These are phyloP conservation scores for Zaprionus gabonicus DNA, from an alignment of 1,140 invertebrate genomes.

Conservation along the genomic window DNA sequence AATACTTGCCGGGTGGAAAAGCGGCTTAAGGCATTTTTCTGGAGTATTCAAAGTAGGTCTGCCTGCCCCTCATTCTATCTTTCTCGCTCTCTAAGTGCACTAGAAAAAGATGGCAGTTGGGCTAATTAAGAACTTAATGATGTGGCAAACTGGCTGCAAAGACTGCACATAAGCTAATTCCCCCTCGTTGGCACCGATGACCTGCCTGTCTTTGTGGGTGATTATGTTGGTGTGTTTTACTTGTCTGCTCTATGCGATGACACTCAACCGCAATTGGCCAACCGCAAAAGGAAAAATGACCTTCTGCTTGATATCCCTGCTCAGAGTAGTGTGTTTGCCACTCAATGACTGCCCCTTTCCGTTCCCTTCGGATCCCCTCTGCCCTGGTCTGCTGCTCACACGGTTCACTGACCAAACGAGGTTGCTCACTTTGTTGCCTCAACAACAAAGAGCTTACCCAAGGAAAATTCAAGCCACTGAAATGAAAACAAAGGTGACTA, in stretches of 20 bases:
- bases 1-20: slow-evolving; percentile 43
- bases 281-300: slow-evolving; percentile 23
- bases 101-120: slow-evolving; percentile 20
- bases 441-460: slow-evolving; percentile 33
- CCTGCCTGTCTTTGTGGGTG: slow-evolving; percentile 6
- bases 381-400: slow-evolving; percentile 33
- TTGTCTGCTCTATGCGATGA: slow-evolving; percentile 57
- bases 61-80: not conserved
- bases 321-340: slow-evolving; percentile 41
- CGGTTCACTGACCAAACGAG: slow-evolving; percentile 55
- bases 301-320: slow-evolving; percentile 25
- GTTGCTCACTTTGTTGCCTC: slow-evolving; percentile 37
- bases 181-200: not conserved
- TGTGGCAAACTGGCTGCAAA: slow-evolving; percentile 47
- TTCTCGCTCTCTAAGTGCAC: slow-evolving; percentile 7
- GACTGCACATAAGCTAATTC: slow-evolving; percentile 25
- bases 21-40: slow-evolving; percentile 46
- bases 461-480: slow-evolving; percentile 8
- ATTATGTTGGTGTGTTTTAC: slow-evolving; percentile 19
- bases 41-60: not conserved
- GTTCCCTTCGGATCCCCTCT: too few species aligned
- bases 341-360: slow-evolving; percentile 31
- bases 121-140: slow-evolving; percentile 55
- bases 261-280: slow-evolving; percentile 73
- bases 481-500: slow-evolving; percentile 36